Percentiles rank a stretch among this genome's conserved stretches.
Evolutionary conservation across 2,888 invertebrate species (phyloP).

Genomic region (Rhingia rostrata): DNA sequence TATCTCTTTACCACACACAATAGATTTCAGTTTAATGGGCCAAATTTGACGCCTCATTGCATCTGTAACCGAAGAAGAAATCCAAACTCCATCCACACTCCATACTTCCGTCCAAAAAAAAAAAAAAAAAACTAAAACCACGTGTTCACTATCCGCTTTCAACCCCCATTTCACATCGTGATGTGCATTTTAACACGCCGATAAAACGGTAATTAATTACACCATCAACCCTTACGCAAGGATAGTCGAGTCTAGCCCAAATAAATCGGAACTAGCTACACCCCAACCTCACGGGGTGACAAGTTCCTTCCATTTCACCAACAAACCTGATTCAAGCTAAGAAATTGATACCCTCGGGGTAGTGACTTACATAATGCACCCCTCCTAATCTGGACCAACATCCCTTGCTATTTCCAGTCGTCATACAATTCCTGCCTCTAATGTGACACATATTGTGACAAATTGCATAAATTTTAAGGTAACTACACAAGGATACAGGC

Average conservation of each 20-base stretch:
- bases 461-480: slow-evolving; percentile 80
- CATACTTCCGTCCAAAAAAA: not conserved
- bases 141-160: slow-evolving; percentile 64
- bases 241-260: slow-evolving; percentile 56
- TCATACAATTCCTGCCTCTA: slow-evolving; percentile 81
- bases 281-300: slow-evolving; percentile 40
- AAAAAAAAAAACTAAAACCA: slow-evolving; percentile 58
- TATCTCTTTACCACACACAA: slow-evolving; percentile 32
- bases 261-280: slow-evolving; percentile 55
- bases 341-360: slow-evolving; percentile 24
- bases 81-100: not conserved
- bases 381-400: slow-evolving; percentile 23
- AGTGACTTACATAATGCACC: slow-evolving; percentile 41
- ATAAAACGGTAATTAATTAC: slow-evolving; percentile 76
- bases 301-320: slow-evolving; percentile 48
- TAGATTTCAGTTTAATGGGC: slow-evolving; percentile 53
- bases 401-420: slow-evolving; percentile 62
- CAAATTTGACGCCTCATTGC: slow-evolving; percentile 55
- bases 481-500: slow-evolving; percentile 8
- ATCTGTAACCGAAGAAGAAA: slow-evolving; percentile 44
- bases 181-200: slow-evolving; percentile 75
- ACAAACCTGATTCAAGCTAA: slow-evolving; percentile 75
- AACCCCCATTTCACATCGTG: slow-evolving; percentile 63
- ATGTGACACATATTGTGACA: slow-evolving; percentile 84
- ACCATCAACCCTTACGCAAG: slow-evolving; percentile 52